phyloP scores from a whole-genome alignment of 2,888 invertebrate genomes.

The Alentia gelatinosa region DNA sequence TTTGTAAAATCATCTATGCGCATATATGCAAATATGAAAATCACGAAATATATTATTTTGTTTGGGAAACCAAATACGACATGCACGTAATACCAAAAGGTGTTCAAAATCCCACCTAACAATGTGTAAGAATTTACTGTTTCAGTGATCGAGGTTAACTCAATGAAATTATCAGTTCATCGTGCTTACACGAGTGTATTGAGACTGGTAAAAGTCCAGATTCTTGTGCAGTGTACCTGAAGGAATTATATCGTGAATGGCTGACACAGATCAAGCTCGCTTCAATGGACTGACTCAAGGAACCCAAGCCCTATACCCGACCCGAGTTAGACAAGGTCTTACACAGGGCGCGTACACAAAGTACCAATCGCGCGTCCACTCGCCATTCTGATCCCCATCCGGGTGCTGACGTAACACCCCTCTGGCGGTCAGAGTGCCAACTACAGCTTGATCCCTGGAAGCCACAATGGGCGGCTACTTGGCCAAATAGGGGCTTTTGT shows the following conservation, averaged over 20 bases:
- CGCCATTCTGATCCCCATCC: not conserved
- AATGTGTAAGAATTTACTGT: too few relatives aligned
- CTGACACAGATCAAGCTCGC: not conserved
- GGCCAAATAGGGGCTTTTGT: not conserved
- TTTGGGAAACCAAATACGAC: too few relatives aligned
- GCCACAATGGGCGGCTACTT: not conserved
- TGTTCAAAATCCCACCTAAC: too few relatives aligned
- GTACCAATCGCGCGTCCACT: not conserved
- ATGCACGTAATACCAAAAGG: too few relatives aligned
- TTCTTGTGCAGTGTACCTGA: not conserved
- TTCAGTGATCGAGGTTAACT: too few relatives aligned
- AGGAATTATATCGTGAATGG: not conserved
- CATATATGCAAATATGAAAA: too few relatives aligned
- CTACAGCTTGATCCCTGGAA: not conserved
- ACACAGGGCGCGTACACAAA: not conserved
- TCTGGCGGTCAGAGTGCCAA: conserved; percentile 3
- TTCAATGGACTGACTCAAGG: not conserved
- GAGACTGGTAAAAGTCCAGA: too few relatives aligned
- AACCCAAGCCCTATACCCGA: not conserved
- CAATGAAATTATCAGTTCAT: too few relatives aligned
- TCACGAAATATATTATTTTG: too few relatives aligned
- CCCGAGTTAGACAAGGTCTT: not conserved
- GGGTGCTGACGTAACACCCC: not conserved
- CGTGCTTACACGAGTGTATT: too few relatives aligned
- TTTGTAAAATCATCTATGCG: too few relatives aligned